These are phyloP conservation scores for Ia io DNA, from an alignment of 2,113 vertebrate genomes.

Conservation along the genomic window DNA sequence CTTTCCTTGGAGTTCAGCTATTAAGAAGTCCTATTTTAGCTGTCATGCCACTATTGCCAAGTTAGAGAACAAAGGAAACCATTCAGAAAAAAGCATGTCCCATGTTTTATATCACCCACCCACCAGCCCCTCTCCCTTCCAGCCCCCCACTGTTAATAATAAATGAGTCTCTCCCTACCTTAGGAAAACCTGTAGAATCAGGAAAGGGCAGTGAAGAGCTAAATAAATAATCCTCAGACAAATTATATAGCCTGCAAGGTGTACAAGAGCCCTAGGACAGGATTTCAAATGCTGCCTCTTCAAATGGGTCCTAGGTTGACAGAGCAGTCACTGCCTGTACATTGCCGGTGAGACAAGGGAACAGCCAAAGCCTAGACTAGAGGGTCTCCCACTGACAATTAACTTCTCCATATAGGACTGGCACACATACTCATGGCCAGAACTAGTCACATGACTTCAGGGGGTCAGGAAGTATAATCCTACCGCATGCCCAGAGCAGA, in stretches of 20 bases:
- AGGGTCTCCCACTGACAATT: background rate
- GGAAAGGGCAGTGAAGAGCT: conserved; percentile 46
- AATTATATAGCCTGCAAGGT: background rate
- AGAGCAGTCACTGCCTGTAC: background rate
- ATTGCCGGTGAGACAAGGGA: background rate
- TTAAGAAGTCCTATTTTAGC: background rate
- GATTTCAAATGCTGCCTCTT: background rate
- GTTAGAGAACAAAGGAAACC: conserved; percentile 7
- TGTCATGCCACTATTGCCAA: background rate
- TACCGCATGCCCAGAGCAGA: background rate
- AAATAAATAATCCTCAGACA: background rate
- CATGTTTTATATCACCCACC: background rate
- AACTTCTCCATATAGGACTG: background rate
- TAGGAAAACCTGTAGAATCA: background rate
- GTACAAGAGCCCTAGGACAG: background rate
- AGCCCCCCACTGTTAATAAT: background rate
- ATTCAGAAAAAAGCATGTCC: background rate
- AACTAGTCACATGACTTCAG: background rate
- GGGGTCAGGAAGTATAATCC: background rate
- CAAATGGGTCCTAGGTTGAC: background rate
- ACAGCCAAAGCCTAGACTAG: background rate
- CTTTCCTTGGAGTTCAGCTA: background rate
- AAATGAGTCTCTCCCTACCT: background rate
- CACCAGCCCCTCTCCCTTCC: background rate
- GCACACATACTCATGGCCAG: background rate